Evolutionary conservation across 1,140 invertebrate genomes (phyloP).

Genomic region (Tigriopus japonicus): DNA sequence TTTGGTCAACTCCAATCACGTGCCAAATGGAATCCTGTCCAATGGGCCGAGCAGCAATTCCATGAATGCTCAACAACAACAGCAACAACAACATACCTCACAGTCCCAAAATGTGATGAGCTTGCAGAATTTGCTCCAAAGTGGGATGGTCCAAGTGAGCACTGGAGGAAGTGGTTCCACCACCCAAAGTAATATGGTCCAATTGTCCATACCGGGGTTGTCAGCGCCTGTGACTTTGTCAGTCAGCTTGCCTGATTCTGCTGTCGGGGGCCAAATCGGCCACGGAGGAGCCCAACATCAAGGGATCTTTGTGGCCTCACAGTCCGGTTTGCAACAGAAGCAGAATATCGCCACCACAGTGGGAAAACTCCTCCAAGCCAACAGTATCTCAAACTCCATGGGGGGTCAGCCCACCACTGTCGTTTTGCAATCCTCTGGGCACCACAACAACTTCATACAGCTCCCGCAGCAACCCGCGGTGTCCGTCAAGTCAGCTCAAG

Average conservation of each 20-base stretch:
- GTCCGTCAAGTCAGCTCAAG: neutral
- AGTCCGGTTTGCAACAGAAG: neutral
- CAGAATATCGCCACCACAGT: neutral
- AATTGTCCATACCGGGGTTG: constrained; percentile 55
- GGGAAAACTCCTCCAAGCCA: neutral
- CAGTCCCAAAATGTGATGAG: no score
- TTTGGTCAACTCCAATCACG: neutral
- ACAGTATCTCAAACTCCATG: neutral
- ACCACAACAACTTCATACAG: constrained; percentile 8
- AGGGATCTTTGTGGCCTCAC: no score
- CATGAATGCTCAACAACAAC: neutral
- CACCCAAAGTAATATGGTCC: constrained; percentile 25
- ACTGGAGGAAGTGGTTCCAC: neutral
- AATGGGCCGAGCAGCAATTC: no score
- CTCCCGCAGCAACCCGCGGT: neutral
- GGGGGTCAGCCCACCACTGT: neutral
- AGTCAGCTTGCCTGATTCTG: constrained; percentile 41
- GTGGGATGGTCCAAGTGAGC: neutral
- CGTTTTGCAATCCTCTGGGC: no score
- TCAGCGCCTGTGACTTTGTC: constrained; percentile 55
- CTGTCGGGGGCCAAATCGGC: no score
- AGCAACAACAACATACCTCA: neutral
- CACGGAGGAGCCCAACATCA: neutral
- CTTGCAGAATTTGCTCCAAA: neutral
- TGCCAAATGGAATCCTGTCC: neutral